These are phyloP conservation scores for Nymphalis io DNA, from an alignment of 1,140 invertebrate species.

Conservation along the genomic window DNA sequence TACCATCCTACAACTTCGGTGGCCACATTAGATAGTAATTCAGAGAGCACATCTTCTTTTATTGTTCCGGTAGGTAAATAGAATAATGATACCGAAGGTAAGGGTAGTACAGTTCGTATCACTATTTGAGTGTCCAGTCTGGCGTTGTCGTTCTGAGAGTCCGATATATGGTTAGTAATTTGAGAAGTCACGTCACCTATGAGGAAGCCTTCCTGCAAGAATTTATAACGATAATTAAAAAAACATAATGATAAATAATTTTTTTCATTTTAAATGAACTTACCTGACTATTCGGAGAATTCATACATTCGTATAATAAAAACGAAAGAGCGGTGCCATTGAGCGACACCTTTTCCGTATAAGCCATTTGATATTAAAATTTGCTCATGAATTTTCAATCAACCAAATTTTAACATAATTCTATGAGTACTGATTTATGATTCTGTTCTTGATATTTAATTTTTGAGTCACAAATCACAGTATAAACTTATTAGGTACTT, in stretches of 20 bases:
- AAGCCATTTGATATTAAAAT: constrained; percentile 62
- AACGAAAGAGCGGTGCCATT: constrained; percentile 83
- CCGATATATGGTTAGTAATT: constrained; percentile 84
- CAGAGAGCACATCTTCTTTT: constrained; percentile 77
- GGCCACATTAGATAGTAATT: constrained; percentile 76
- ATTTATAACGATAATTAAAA: constrained; percentile 29
- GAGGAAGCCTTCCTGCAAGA: constrained; percentile 84
- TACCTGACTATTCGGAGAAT: constrained; percentile 82
- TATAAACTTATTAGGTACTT: not conserved
- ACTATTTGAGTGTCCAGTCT: constrained; percentile 82
- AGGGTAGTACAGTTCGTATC: constrained; percentile 81
- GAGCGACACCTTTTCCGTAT: constrained; percentile 74
- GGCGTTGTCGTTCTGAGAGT: constrained; percentile 82
- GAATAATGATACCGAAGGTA: constrained; percentile 80
- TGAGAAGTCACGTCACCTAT: constrained; percentile 82
- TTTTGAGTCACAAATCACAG: constrained; percentile 7
- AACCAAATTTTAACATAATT: not conserved
- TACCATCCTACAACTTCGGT: constrained; percentile 85
- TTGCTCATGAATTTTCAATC: constrained; percentile 12
- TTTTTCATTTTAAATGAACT: constrained; percentile 14
- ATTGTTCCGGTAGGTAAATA: constrained; percentile 81
- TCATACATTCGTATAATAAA: constrained; percentile 83
- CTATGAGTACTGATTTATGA: not conserved
- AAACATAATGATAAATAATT: not conserved
- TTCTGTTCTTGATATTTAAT: not conserved